Evolutionary conservation across 1,140 invertebrate species (phyloP), one percentile per base, ranked within the genome.

Genomic region (Brachionus sp.): DNA sequence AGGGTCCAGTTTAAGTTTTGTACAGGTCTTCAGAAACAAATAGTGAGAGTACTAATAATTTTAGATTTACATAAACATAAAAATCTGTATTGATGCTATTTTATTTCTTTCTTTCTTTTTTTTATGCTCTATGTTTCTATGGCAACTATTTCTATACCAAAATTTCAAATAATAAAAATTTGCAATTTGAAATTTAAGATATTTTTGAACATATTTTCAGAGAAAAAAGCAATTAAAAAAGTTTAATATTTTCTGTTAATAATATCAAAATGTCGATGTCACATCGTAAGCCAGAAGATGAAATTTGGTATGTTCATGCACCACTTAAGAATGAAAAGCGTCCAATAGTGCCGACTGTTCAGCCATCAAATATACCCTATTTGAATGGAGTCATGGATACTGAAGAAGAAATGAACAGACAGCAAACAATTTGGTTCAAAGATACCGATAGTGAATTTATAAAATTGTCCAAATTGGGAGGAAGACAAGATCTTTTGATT

Each of bases 281-380:
- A 19, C 37, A 35, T 42, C 80, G 80, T 35, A 82, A 82, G 50
- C 46, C 80, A 37, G 80, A 70, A 44, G 80, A 82, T 39, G 80
- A 82, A 70, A 50, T 82, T 42, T 82, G 80, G 80, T 82, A 33
- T 50, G 57, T 82, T 0, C 80, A 82, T 82, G 57, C 80, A 29
- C 80, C 80, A 5, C 35, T 82, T 6, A 82, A 82, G 16, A 70
- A 68, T n/a, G 80, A 66, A 50, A 82, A 25, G 5, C 62, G 80
- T 16, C 29, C 29, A 19, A n/a, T 68, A 23, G 80, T 82, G 12
- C 44, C 33, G 6, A 39, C 57, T 46, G 25, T 50, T 29, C 80
- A 50, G 50, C 80, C 80, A 66, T 82, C 80, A 35, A 66, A 82
- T 50, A 82, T 82, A 13, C 80, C 80, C 2, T 82, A 82, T 70